phyloP scores from a whole-genome alignment of 2,888 invertebrate genomes.

The Mimumesa dahlbomi region DNA sequence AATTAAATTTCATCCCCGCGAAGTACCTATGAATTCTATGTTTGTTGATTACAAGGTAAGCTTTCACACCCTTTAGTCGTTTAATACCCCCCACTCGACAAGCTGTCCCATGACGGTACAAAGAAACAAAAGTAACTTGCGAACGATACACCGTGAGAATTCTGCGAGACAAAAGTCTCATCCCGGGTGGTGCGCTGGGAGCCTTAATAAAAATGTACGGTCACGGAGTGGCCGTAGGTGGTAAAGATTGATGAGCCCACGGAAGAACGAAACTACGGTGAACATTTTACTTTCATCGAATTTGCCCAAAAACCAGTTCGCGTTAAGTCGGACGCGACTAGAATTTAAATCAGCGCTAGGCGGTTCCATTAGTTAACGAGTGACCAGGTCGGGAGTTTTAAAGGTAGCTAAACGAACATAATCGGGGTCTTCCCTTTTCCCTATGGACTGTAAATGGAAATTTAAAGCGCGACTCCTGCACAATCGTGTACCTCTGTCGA shows the following conservation, averaged over 20 bases:
- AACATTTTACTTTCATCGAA: conserved; percentile 35
- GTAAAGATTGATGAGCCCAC: conserved; percentile 39
- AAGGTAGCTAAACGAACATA: conserved; percentile 15
- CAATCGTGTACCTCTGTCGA: conserved; percentile 1
- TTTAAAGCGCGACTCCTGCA: conserved; percentile 8
- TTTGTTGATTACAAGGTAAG: no score
- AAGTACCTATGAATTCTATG: no score
- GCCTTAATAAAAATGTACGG: conserved; percentile 59
- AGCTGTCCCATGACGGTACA: no score
- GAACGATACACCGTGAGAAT: no score
- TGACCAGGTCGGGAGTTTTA: background rate
- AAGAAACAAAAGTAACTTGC: no score
- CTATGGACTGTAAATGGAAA: conserved; percentile 19
- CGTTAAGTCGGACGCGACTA: background rate
- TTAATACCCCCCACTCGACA: no score
- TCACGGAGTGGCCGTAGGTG: conserved; percentile 37
- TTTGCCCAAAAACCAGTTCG: conserved; percentile 30
- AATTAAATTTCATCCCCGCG: no score
- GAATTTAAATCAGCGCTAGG: conserved; percentile 1
- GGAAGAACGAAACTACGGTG: background rate
- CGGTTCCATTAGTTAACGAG: conserved; percentile 32
- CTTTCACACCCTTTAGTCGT: no score
- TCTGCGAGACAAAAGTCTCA: background rate
- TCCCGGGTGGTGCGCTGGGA: conserved; percentile 1
- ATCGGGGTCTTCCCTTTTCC: conserved; percentile 5